A percentile compares a stretch with the other conserved stretches of the same genome.
phyloP scores from a whole-genome alignment of 2,797 vertebrate species.

The Oryzias sinensis region DNA sequence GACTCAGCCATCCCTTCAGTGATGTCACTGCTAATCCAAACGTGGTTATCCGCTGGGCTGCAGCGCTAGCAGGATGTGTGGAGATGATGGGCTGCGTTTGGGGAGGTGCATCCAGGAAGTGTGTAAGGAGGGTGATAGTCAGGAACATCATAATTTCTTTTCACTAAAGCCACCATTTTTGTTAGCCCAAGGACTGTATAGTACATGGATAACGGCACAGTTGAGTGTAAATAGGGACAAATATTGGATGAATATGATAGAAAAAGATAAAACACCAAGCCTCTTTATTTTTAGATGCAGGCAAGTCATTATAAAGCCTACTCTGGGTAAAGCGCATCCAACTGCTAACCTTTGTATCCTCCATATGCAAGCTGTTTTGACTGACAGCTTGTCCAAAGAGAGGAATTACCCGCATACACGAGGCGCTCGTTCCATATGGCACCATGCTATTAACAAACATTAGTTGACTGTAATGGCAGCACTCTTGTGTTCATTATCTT shows the following conservation, averaged over 20 bases:
- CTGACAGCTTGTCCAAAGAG: conserved; percentile 72
- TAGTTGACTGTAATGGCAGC: conserved; percentile 68
- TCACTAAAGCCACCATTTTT: conserved; percentile 37
- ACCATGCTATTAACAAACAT: conserved; percentile 72
- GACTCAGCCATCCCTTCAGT: conserved; percentile 75
- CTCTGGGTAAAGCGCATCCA: conserved; percentile 61
- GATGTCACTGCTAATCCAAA: conserved; percentile 84
- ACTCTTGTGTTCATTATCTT: conserved; percentile 73
- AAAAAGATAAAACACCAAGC: conserved; percentile 51
- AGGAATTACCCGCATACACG: conserved; percentile 68
- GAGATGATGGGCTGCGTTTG: conserved; percentile 58
- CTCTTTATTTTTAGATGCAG: conserved; percentile 40
- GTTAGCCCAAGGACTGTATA: conserved; percentile 27
- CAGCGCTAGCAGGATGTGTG: conserved; percentile 61
- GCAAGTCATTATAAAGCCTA: conserved; percentile 61
- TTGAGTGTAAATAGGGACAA: conserved; percentile 37
- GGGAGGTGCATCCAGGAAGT: conserved; percentile 18
- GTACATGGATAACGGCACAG: conserved; percentile 39
- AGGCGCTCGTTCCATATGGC: conserved; percentile 66
- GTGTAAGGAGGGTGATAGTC: conserved; percentile 33
- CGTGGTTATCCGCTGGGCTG: conserved; percentile 78
- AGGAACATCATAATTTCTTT: conserved; percentile 62
- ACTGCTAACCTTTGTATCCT: conserved; percentile 35
- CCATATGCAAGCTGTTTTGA: conserved; percentile 61
- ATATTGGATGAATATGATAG: conserved; percentile 40